Percentiles rank a stretch among this genome's conserved stretches.
These are phyloP conservation scores for Melanotaenia duboulayi DNA, from an alignment of 2,113 vertebrate species.

Conservation along the genomic window DNA sequence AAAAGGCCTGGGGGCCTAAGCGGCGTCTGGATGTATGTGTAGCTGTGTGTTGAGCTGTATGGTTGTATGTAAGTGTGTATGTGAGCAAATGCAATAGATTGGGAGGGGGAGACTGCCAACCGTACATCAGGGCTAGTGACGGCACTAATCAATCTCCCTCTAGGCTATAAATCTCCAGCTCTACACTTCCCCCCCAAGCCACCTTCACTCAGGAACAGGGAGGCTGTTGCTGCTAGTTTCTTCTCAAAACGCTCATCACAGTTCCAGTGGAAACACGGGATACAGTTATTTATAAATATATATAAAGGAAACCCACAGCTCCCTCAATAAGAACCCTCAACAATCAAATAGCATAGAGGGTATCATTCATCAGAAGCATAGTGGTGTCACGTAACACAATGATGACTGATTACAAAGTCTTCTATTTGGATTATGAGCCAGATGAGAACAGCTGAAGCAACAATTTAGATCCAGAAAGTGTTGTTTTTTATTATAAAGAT, in stretches of 20 bases:
- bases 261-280: slow-evolving; percentile 37
- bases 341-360: slow-evolving; percentile 48
- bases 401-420: slow-evolving; percentile 74
- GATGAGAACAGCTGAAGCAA: slow-evolving; percentile 58
- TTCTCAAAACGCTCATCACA: slow-evolving; percentile 63
- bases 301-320: slow-evolving; percentile 28
- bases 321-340: slow-evolving; percentile 31
- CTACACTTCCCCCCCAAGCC: slow-evolving; percentile 66
- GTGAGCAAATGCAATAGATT: slow-evolving; percentile 62
- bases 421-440: slow-evolving; percentile 56
- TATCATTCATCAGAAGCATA: slow-evolving; percentile 72
- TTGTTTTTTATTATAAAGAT: slow-evolving; percentile 62
- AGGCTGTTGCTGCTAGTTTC: slow-evolving; percentile 66
- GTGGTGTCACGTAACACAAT: slow-evolving; percentile 70
- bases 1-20: slow-evolving; percentile 69
- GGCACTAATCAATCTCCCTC: slow-evolving; percentile 85
- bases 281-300: slow-evolving; percentile 24
- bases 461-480: slow-evolving; percentile 48
- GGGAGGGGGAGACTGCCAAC: slow-evolving; percentile 78
- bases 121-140: slow-evolving; percentile 84
- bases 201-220: slow-evolving; percentile 71
- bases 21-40: slow-evolving; percentile 64
- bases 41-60: slow-evolving; percentile 63
- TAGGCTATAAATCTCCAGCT: slow-evolving; percentile 82
- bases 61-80: slow-evolving; percentile 46